Evolutionary conservation across 2,113 vertebrate species (phyloP), one percentile per base, ranked within the genome.

Genomic region (Dromas ardeola): DNA sequence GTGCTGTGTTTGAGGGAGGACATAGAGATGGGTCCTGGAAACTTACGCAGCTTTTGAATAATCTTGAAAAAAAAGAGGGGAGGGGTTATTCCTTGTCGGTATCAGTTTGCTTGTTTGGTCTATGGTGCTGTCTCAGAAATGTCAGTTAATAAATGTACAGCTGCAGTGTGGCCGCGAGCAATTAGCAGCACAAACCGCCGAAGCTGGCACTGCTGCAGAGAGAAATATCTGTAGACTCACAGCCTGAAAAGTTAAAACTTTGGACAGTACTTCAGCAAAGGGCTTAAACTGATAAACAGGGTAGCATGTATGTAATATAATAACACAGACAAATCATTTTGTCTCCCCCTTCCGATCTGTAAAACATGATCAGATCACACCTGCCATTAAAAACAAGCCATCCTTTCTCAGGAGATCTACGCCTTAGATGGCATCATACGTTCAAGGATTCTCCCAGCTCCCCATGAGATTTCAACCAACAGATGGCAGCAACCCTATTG

Each of bases 401-500:
- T 14, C 34, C 25, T 71, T 88, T 63, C 71, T 85, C 66, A 26
- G 23, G 30, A 65, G 69, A 69, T 30, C 34, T 22, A 16, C 40
- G 20, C 49, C 61, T 81, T 83, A 66, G 40, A 40, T 9, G 71
- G 32, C 16, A 62, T 72, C 67, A 69, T 87, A 79, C 70, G 11
- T 92, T 93, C 95, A 91, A 97, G 79, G 65, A 59, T n/a, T 90
- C 52, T 70, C 88, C 58, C 62, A 87, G 71, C 47, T 96, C 90
- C 93, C 90, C 89, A 21, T 6, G 69, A 85, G 38, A 53, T 85
- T 96, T 86, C 86, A 86, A 95, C 97, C 98, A 97, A 97, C 97
- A 98, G 98, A 98, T 98, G 98, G 98, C 95, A 97, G 91, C 95
- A 87, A 29, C 86, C 93, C 42, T 96, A 94, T 86, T 91, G 81